Base-by-base conservation (phyloP, 2,888 invertebrate species). In the Malacosoma neustria region DNA sequence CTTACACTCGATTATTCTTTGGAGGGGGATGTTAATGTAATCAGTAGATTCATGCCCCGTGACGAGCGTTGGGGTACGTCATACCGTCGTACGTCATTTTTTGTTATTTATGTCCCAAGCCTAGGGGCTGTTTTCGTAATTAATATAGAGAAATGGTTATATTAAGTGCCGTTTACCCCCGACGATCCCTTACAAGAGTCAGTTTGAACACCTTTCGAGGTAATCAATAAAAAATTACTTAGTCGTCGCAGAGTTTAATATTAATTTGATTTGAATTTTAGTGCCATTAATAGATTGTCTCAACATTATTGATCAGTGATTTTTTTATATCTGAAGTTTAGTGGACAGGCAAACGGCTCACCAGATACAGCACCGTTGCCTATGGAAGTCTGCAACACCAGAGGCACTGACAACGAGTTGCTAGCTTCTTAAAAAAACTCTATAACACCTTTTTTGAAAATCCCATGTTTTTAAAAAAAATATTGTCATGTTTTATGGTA, bases 21-120 rank as follows among this genome's bases (percentile, higher is more conserved):
- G 49, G 46, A 57, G 58, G 66, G 67, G 68, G 64, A 57, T 64
- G 55, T 44, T 53, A 61, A 64, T 61, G 62, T 59, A 66, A 62
- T 64, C 61, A 64, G 45, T 36, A 47, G 61, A 69, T 49, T 56
- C 65, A 63, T 91, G 73, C 91, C 43, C 95, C 91, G 93, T 45
- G 97, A 98, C 82, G 97, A 40, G 38, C 34, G 37, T 40, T 32
- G 47, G 47, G 56, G 38, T 39, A 35, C 47, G n/a, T n/a, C n/a
- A n/a, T n/a, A n/a, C n/a, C n/a, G n/a, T n/a, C n/a, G 47, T 48
- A 51, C 67, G 61, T 66, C 61, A 66, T 64, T 71, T 70, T 72
- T 72, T 63, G 64, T 73, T 72, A 71, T 74, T 73, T 73, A 72
- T 74, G 64, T 59, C 51, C 58, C 50, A 54, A 63, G 62, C 57